These are phyloP conservation scores for Drosophila colorata DNA, from an alignment of 2,888 invertebrate species.

Conservation along the genomic window DNA sequence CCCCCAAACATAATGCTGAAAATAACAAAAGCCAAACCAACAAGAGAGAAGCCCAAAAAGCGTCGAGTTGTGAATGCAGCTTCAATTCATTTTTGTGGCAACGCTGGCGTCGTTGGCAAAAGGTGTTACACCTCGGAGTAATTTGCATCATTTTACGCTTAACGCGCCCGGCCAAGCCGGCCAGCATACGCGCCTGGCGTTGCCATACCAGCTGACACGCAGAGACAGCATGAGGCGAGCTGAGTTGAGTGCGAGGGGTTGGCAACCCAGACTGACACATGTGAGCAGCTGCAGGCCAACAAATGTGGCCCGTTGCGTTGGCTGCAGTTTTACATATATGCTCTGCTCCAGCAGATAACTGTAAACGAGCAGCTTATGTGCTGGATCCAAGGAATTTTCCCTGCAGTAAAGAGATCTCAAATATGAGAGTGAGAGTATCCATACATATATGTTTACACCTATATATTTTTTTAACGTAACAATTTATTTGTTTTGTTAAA, in stretches of 20 bases:
- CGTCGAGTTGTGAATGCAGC: conserved; percentile 39
- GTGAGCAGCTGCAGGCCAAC: conserved; percentile 39
- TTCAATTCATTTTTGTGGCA: conserved; percentile 49
- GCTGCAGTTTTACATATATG: background rate
- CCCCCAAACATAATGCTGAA: conserved; percentile 32
- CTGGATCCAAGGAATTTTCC: too few species aligned
- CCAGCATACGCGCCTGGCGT: conserved; percentile 31
- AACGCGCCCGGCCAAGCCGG: conserved; percentile 50
- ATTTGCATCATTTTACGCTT: conserved; percentile 73
- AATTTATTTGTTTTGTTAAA: too few species aligned
- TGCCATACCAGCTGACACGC: conserved; percentile 57
- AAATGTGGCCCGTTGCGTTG: conserved; percentile 4
- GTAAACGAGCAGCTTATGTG: too few species aligned
- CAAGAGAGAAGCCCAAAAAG: conserved; percentile 11
- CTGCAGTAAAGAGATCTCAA: background rate
- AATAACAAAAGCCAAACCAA: conserved; percentile 38
- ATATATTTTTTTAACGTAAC: too few species aligned
- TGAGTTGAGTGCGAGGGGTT: background rate
- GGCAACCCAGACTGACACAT: conserved; percentile 17
- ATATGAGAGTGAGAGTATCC: too few species aligned
- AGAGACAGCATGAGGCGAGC: conserved; percentile 18
- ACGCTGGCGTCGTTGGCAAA: conserved; percentile 22
- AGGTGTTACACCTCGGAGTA: conserved; percentile 63
- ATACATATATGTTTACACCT: too few species aligned
- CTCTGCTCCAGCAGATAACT: background rate